Evolutionary conservation across 2,797 vertebrate genomes (phyloP).

Genomic region (Cuculus canorus): DNA sequence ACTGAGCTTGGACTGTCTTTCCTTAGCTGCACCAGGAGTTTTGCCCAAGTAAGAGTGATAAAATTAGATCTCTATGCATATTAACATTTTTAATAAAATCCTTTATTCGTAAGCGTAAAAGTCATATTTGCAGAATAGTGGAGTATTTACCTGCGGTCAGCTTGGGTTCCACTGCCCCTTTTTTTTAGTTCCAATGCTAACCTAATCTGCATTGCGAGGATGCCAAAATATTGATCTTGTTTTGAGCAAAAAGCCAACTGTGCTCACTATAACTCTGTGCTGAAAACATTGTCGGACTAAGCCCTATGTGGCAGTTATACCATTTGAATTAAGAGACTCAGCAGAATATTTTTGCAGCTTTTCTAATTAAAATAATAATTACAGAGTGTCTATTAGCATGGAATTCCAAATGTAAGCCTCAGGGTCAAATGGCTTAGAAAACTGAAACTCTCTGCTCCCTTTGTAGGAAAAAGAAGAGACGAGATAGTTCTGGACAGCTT

Average conservation of each 20-base stretch:
- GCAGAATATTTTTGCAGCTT: constrained; percentile 35
- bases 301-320: not conserved
- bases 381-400: constrained; percentile 19
- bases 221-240: not conserved
- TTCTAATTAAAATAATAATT: constrained; percentile 64
- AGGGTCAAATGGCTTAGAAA: constrained; percentile 35
- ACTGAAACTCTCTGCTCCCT: not conserved
- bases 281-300: not conserved
- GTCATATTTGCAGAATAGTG: not conserved
- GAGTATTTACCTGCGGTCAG: not conserved
- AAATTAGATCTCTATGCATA: not conserved
- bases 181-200: too few relatives aligned
- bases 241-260: not conserved
- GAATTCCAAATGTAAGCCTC: constrained; percentile 56
- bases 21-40: not conserved
- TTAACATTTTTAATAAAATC: not conserved
- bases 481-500: not conserved
- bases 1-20: not conserved
- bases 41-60: not conserved
- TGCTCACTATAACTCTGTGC: not conserved
- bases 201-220: not conserved
- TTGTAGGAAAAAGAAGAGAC: not conserved
- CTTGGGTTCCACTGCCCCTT: not conserved
- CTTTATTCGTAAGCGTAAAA: not conserved
- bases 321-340: constrained; percentile 5